These are phyloP conservation scores for Aleiodes sp. DNA, from an alignment of 1,140 invertebrate genomes.

Conservation along the genomic window DNA sequence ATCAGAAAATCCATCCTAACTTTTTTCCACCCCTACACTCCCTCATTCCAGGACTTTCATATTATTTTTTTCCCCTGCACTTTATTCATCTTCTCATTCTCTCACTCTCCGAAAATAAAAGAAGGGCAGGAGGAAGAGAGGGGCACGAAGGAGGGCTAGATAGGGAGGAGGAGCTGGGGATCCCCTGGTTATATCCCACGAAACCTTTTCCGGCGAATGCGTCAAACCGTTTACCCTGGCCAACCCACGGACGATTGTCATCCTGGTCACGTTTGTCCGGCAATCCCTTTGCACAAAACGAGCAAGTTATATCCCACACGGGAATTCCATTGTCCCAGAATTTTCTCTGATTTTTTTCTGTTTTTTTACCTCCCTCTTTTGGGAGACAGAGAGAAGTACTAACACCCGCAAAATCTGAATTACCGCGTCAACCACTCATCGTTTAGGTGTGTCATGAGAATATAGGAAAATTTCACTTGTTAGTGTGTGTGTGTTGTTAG, in stretches of 20 bases:
- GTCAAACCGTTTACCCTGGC: conserved; percentile 48
- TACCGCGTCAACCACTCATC: conserved; percentile 11
- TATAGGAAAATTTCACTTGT: neutral
- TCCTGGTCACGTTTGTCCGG: conserved; percentile 43
- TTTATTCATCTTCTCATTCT: neutral
- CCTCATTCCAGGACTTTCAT: neutral
- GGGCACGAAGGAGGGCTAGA: neutral
- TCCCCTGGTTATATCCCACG: conserved; percentile 5
- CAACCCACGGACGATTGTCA: conserved; percentile 39
- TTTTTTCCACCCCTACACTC: no score
- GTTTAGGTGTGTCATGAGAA: neutral
- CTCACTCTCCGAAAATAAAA: neutral
- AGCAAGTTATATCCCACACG: conserved; percentile 16
- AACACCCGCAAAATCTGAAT: conserved; percentile 8
- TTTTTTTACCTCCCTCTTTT: neutral
- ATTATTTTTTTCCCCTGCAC: neutral
- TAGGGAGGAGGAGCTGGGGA: neutral
- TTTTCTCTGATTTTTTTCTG: neutral
- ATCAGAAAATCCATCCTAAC: neutral
- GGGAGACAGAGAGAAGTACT: no score
- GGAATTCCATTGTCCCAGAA: conserved; percentile 15
- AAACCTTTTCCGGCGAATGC: conserved; percentile 43
- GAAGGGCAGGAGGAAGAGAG: neutral
- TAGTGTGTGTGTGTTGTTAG: neutral
- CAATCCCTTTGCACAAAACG: conserved; percentile 9